These are phyloP conservation scores for Progne subis DNA, from an alignment of 2,113 vertebrate species.

Conservation along the genomic window DNA sequence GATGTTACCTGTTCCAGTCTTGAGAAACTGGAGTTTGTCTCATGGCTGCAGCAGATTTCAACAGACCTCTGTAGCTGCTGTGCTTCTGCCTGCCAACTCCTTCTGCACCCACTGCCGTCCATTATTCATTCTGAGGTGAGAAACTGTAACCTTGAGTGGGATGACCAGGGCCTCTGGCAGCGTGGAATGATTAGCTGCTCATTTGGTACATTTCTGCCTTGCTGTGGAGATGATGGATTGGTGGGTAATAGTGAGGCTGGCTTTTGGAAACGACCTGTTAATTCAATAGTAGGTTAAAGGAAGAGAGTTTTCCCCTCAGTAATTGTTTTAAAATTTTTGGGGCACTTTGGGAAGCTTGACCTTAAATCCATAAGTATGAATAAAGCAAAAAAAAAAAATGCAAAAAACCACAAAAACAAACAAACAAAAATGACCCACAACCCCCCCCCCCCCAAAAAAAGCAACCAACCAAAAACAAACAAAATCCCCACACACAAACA, in stretches of 20 bases:
- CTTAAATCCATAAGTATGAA: neutral
- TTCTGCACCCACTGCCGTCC: neutral
- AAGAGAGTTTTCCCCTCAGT: neutral
- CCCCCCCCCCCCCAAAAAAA: neutral
- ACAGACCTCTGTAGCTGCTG: rapidly evolving
- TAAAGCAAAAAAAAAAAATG: neutral
- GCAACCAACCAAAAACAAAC: neutral
- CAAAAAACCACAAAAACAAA: no score
- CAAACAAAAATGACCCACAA: no score
- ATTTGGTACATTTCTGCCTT: neutral
- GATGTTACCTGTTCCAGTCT: neutral
- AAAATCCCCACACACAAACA: neutral
- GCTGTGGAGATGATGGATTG: neutral
- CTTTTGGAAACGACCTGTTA: neutral
- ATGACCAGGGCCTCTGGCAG: neutral
- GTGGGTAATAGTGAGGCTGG: neutral
- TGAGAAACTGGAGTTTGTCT: neutral
- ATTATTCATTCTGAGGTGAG: neutral
- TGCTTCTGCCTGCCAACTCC: neutral
- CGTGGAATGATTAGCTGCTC: neutral
- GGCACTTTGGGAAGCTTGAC: neutral
- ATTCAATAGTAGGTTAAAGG: neutral
- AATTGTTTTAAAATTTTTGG: neutral
- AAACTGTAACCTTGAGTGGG: neutral
- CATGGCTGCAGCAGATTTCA: neutral